Evolutionary conservation across 2,888 invertebrate genomes (phyloP).

Genomic region (Syrphus vitripennis): DNA sequence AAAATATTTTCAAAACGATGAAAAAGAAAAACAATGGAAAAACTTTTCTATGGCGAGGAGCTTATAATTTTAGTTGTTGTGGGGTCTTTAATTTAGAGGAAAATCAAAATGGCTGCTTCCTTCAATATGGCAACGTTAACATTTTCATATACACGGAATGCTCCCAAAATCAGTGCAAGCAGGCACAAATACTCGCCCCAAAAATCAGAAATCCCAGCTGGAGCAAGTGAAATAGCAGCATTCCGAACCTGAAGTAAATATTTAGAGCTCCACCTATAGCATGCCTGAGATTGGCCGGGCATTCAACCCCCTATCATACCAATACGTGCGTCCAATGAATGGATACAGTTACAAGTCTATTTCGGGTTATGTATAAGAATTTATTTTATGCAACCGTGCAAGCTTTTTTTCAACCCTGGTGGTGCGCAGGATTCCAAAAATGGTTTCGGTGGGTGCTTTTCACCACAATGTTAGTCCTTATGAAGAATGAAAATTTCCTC

Average conservation of each 20-base stretch:
- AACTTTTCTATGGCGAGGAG: slow-evolving; percentile 12
- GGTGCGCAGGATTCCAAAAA: slow-evolving; percentile 50
- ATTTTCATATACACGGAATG: slow-evolving; percentile 63
- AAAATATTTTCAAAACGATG: background rate
- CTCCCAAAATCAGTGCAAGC: slow-evolving; percentile 54
- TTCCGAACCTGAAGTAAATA: slow-evolving; percentile 52
- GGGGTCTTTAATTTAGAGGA: slow-evolving; percentile 45
- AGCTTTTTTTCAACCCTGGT: background rate
- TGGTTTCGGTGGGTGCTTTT: slow-evolving; percentile 51
- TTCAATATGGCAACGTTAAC: slow-evolving; percentile 69
- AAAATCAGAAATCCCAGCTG: slow-evolving; percentile 29
- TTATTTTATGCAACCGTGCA: background rate
- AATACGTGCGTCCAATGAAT: slow-evolving; percentile 59
- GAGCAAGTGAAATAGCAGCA: slow-evolving; percentile 68
- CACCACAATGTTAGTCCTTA: slow-evolving; percentile 43
- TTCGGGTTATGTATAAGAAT: slow-evolving; percentile 48
- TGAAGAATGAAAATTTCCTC: slow-evolving; percentile 14
- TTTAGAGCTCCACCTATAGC: slow-evolving; percentile 65
- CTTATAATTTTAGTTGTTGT: slow-evolving; percentile 3
- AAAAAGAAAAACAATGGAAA: slow-evolving; percentile 47
- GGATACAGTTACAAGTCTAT: slow-evolving; percentile 57
- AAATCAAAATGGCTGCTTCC: slow-evolving; percentile 68
- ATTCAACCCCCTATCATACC: slow-evolving; percentile 37
- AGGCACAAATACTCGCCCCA: slow-evolving; percentile 57
- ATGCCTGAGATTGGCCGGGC: slow-evolving; percentile 55